These are phyloP conservation scores for Acanthacorydalis orientalis DNA, from an alignment of 2,888 invertebrate genomes.

Conservation along the genomic window DNA sequence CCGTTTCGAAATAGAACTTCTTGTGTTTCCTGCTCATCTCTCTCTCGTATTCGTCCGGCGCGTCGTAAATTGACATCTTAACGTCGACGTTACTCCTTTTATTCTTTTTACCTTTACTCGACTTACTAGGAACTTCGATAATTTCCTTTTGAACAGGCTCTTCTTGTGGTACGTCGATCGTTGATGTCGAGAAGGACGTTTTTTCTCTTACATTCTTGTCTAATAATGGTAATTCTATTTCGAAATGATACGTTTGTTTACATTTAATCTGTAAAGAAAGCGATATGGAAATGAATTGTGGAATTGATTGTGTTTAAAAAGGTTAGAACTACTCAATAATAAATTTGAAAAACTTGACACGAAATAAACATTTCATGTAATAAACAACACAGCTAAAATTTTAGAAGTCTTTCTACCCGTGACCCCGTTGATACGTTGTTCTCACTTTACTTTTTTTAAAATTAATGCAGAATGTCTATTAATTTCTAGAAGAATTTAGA, in stretches of 20 bases:
- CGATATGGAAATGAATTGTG: no score
- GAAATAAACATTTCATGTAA: no score
- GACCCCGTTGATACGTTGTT: no score
- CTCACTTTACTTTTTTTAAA: no score
- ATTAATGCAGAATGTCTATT: no score
- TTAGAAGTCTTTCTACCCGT: no score
- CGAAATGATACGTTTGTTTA: constrained; percentile 30
- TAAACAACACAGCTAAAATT: no score
- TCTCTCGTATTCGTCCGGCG: constrained; percentile 16
- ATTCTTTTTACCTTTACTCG: constrained; percentile 7
- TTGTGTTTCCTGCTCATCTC: constrained; percentile 14
- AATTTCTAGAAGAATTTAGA: no score
- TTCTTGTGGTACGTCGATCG: constrained; percentile 21
- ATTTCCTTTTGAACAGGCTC: constrained; percentile 9
- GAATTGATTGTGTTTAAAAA: no score
- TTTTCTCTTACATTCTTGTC: constrained; percentile 28
- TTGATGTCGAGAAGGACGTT: constrained; percentile 21
- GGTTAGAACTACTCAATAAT: no score
- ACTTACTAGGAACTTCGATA: constrained; percentile 10
- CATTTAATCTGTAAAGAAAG: no score
- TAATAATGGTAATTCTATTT: constrained; percentile 34
- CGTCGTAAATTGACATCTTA: constrained; percentile 12
- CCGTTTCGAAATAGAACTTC: constrained; percentile 32
- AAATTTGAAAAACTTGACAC: no score
- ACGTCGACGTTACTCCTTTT: constrained; percentile 1